Evolutionary conservation across 2,113 vertebrate genomes (phyloP).

Genomic region (Cynocephalus volans): DNA sequence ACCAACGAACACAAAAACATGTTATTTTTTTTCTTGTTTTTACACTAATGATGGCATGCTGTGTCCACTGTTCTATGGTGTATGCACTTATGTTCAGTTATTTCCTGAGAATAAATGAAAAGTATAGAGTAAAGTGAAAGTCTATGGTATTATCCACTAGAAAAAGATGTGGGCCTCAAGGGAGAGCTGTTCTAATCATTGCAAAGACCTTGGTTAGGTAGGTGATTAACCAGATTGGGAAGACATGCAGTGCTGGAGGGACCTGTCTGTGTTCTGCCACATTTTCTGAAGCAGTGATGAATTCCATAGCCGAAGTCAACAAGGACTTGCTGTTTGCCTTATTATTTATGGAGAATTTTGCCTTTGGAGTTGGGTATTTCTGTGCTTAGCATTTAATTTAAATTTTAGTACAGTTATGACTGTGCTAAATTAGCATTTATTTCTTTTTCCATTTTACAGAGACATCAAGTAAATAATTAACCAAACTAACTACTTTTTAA

Average conservation of each 20-base stretch:
- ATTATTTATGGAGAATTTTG: not conserved
- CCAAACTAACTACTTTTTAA: not conserved
- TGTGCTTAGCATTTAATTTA: not conserved
- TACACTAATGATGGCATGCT: not conserved
- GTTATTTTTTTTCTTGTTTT: not conserved
- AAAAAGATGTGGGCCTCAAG: not conserved
- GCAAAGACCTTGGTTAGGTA: not conserved
- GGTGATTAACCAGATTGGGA: not conserved
- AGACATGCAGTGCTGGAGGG: not conserved
- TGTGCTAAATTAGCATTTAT: not conserved
- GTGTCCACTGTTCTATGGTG: rapidly evolving
- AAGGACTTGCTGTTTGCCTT: not conserved
- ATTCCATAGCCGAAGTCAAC: not conserved
- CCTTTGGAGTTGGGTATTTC: not conserved
- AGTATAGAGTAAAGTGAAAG: not conserved
- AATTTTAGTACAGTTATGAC: not conserved
- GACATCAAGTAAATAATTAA: not conserved
- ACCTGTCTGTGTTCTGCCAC: too few species aligned
- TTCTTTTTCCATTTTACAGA: not conserved
- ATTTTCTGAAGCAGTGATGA: not conserved
- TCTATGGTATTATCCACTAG: not conserved
- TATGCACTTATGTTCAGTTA: not conserved
- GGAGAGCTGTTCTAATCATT: not conserved
- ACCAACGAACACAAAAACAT: not conserved
- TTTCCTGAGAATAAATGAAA: not conserved